A percentile compares a stretch with the other conserved stretches of the same genome.
These are phyloP conservation scores for Elgaria multicarinata DNA, from an alignment of 2,113 vertebrate genomes.

Conservation along the genomic window DNA sequence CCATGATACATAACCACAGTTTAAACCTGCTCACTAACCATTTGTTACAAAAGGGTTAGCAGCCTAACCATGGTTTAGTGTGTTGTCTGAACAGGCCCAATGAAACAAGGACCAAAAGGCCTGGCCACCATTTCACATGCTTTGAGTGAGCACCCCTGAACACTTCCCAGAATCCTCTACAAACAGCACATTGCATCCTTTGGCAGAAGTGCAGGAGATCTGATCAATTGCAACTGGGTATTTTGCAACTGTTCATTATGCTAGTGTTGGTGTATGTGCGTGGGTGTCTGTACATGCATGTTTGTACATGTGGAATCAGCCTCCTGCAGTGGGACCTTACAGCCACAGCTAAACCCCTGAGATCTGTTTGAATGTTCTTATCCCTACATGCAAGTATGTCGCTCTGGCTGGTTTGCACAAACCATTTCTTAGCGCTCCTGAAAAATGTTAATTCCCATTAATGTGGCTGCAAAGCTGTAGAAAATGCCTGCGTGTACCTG, in stretches of 20 bases:
- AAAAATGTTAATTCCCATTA: conserved; percentile 10
- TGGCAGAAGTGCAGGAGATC: too few relatives aligned
- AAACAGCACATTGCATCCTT: too few relatives aligned
- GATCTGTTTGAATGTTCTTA: conserved; percentile 60
- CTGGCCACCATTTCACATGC: too few relatives aligned
- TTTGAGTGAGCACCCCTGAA: too few relatives aligned
- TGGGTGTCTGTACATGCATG: too few relatives aligned
- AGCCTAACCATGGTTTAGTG: too few relatives aligned
- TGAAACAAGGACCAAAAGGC: too few relatives aligned
- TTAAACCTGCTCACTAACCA: too few relatives aligned
- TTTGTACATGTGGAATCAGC: conserved; percentile 28
- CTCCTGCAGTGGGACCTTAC: conserved; percentile 51
- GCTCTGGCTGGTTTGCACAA: not conserved
- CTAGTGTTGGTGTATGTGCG: conserved; percentile 33
- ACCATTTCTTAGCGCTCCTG: conserved; percentile 54
- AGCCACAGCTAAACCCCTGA: conserved; percentile 56
- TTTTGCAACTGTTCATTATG: conserved; percentile 59
- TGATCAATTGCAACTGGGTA: conserved; percentile 60
- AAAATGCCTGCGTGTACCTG: conserved; percentile 45
- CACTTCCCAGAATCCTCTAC: too few relatives aligned
- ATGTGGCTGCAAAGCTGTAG: not conserved
- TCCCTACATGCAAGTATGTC: conserved; percentile 49
- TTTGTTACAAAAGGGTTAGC: too few relatives aligned
- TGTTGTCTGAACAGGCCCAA: too few relatives aligned
- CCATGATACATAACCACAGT: too few relatives aligned